These are phyloP conservation scores for Dioctria rufipes DNA, from an alignment of 2,888 invertebrate species.

Conservation along the genomic window DNA sequence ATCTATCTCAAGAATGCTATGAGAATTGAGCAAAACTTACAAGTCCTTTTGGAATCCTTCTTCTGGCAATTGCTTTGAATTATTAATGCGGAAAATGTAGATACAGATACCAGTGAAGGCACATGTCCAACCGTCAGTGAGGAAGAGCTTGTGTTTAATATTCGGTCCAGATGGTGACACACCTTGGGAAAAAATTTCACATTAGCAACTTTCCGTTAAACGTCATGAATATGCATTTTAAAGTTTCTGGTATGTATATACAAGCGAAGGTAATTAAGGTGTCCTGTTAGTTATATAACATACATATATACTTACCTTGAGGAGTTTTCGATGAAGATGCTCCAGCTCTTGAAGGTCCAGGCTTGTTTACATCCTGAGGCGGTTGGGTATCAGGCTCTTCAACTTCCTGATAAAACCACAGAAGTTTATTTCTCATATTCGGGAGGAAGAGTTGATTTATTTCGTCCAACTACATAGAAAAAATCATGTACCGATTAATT, in stretches of 20 bases:
- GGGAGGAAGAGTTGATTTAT: slow-evolving; percentile 90
- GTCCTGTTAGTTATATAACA: background rate
- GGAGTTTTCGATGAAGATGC: slow-evolving; percentile 72
- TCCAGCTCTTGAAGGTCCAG: slow-evolving; percentile 73
- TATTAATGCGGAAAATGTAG: slow-evolving; percentile 88
- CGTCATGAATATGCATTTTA: background rate
- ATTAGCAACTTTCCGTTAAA: background rate
- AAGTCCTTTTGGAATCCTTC: slow-evolving; percentile 93
- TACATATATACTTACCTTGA: slow-evolving; percentile 64
- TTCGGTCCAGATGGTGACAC: slow-evolving; percentile 68
- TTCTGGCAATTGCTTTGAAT: slow-evolving; percentile 88
- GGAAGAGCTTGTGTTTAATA: slow-evolving; percentile 83
- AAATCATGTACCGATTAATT: background rate
- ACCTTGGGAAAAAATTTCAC: slow-evolving; percentile 60
- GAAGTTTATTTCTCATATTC: slow-evolving; percentile 86
- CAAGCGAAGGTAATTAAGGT: too few species aligned
- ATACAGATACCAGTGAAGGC: slow-evolving; percentile 87
- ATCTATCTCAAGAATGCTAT: too few species aligned
- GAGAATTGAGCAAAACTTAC: slow-evolving; percentile 69
- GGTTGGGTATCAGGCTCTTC: slow-evolving; percentile 77
- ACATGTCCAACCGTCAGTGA: slow-evolving; percentile 88
- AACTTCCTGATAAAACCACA: slow-evolving; percentile 92
- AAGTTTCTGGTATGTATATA: background rate
- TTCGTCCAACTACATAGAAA: slow-evolving; percentile 80
- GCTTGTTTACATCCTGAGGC: slow-evolving; percentile 70